Conservation (phyloP, 2,888 invertebrate species). For the Pelosia muscerda region DNA sequence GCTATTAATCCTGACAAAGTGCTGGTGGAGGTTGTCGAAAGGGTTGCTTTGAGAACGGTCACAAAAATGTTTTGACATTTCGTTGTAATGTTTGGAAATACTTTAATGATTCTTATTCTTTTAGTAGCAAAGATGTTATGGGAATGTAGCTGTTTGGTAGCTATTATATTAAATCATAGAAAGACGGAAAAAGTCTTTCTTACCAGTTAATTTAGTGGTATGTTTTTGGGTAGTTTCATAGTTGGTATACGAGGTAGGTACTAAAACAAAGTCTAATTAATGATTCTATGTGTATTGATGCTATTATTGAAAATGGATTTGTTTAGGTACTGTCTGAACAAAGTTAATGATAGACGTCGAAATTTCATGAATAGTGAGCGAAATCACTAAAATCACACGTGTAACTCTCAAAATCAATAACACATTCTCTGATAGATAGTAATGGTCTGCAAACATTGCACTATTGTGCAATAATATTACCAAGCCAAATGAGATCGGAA, state of each 20-base stretch:
- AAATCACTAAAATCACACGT: slow-evolving; percentile 1
- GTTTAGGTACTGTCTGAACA: background rate
- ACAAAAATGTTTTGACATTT: slow-evolving; percentile 81
- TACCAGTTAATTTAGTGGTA: background rate
- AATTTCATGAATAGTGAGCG: background rate
- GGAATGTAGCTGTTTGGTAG: background rate
- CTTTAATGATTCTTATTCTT: slow-evolving; percentile 34
- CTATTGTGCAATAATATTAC: slow-evolving; percentile 72
- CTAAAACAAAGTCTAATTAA: too few species aligned
- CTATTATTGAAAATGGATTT: background rate
- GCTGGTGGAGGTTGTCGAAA: slow-evolving; percentile 70
- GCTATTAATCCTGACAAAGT: slow-evolving; percentile 85
- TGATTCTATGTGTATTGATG: too few species aligned
- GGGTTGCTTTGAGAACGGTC: slow-evolving; percentile 76
- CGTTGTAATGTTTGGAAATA: slow-evolving; percentile 40
- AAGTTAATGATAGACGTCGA: background rate
- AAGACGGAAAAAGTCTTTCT: background rate
- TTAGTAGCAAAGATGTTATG: background rate
- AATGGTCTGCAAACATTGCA: slow-evolving; percentile 71
- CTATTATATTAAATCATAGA: background rate
- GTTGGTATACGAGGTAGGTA: too few species aligned
- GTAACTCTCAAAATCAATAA: slow-evolving; percentile 8
- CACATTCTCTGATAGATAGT: slow-evolving; percentile 22
- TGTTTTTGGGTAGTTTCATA: too few species aligned
- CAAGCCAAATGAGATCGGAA: slow-evolving; percentile 77